Evolutionary conservation across 2,113 vertebrate genomes (phyloP).

Genomic region (Arizona elegans): DNA sequence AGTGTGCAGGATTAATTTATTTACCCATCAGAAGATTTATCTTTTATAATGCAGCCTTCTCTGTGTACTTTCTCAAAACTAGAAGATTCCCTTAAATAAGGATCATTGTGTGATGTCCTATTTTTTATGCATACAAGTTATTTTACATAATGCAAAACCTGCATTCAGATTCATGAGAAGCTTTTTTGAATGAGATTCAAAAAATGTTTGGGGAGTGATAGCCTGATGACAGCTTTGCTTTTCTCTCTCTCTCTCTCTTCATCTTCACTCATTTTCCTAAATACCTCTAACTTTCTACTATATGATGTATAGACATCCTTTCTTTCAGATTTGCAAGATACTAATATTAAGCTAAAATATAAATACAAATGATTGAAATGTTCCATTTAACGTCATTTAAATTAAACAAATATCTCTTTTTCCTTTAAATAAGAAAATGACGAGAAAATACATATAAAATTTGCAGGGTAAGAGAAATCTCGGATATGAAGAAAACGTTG

Average conservation of each 20-base stretch:
- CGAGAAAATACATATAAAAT: constrained; percentile 1
- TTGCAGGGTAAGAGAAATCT: neutral
- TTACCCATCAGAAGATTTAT: constrained; percentile 39
- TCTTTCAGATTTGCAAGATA: neutral
- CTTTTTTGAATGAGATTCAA: neutral
- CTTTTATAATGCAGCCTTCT: constrained; percentile 23
- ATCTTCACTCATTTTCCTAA: neutral
- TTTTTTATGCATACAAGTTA: constrained; percentile 22
- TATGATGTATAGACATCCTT: neutral
- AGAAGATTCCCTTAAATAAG: constrained; percentile 24
- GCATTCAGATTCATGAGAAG: constrained; percentile 32
- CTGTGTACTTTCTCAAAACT: constrained; percentile 26
- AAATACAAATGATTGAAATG: neutral
- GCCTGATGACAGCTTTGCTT: neutral
- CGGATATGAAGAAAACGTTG: neutral
- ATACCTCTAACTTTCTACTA: neutral
- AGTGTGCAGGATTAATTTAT: constrained; percentile 43
- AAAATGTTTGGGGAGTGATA: constrained; percentile 27
- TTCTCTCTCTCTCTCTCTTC: neutral
- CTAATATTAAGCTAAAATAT: neutral
- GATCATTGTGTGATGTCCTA: constrained; percentile 3
- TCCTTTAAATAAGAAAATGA: neutral
- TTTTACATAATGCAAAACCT: constrained; percentile 44
- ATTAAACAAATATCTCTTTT: constrained; percentile 6
- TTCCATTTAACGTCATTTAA: constrained; percentile 1